Conservation (phyloP, 1,140 invertebrate species). For the Listronotus oregonensis region DNA sequence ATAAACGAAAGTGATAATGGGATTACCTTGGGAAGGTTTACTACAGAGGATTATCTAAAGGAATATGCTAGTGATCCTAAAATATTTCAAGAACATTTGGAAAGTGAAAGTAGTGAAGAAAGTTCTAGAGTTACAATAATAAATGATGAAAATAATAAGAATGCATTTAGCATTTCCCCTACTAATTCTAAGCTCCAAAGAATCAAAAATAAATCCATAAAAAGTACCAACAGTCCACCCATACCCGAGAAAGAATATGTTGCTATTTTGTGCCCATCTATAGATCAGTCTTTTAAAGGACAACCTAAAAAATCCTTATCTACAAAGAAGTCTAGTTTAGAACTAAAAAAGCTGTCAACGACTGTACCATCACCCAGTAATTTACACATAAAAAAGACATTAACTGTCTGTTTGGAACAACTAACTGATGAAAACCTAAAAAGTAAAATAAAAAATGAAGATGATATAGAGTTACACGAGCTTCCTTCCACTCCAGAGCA, state of each 20-base stretch:
- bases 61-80: constrained; percentile 8
- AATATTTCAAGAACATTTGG: background rate
- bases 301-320: no score
- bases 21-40: constrained; percentile 8
- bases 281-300: background rate
- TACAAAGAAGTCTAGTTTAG: no score
- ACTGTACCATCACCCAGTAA: no score
- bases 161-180: background rate
- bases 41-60: constrained; percentile 19
- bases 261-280: constrained; percentile 2
- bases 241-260: constrained; percentile 2
- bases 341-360: no score
- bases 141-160: background rate
- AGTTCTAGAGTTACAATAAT: background rate
- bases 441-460: no score
- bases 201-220: no score
- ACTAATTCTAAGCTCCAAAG: no score
- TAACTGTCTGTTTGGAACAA: no score
- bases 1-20: background rate
- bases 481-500: background rate
- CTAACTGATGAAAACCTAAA: no score
- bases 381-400: no score
- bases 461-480: background rate
- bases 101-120: background rate
- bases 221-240: no score